Evolutionary conservation across 2,797 vertebrate species (phyloP), one percentile per base, ranked within the genome.

Genomic region (Acanthiza pusilla): DNA sequence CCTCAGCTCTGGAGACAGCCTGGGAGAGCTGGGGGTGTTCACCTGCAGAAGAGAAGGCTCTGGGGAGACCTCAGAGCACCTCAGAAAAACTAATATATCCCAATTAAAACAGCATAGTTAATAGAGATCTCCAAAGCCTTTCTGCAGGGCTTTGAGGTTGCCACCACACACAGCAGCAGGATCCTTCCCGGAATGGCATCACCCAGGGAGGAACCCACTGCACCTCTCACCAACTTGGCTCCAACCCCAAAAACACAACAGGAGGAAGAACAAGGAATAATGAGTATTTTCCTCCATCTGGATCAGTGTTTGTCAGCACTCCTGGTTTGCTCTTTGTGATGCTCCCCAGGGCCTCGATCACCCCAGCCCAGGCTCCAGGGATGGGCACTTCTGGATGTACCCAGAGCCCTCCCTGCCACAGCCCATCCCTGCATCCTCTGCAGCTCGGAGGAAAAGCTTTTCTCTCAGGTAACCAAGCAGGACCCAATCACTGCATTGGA

Each of bases 301-400:
- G 43, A 40, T 7, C 30, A 29, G 3, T 2, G 3, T 13, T 36
- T 21, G 11, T 9, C 62, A 60, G 25, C 57, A 15, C 7, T 60
- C 38, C 51, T 32, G 16, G n/a, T 42, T 16, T 7, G 21, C 3
- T 11, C 5, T 30, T 38, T 34, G 34, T 55, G 57, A 2, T 1
- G 1, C 43, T 38, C 12, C 19, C 1, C 14, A 11, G 53, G 4
- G 30, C 79, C 70, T 11, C 0, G 22, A 14, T 38, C 36, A 36
- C 36, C 36, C 36, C 36, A 6, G 27, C 2, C 50, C 40, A 58
- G 63, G 55, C 14, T 53, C 13, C 14, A 60, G 9, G 40, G 36
- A 38, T 3, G 20, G 13, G 11, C 47, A 32, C 43, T 26, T 4
- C 9, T 51, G 65, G 61, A 55, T 0, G 3, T 4, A 5, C 5